phyloP scores from a whole-genome alignment of 2,113 vertebrate species.

The Cariama cristata region DNA sequence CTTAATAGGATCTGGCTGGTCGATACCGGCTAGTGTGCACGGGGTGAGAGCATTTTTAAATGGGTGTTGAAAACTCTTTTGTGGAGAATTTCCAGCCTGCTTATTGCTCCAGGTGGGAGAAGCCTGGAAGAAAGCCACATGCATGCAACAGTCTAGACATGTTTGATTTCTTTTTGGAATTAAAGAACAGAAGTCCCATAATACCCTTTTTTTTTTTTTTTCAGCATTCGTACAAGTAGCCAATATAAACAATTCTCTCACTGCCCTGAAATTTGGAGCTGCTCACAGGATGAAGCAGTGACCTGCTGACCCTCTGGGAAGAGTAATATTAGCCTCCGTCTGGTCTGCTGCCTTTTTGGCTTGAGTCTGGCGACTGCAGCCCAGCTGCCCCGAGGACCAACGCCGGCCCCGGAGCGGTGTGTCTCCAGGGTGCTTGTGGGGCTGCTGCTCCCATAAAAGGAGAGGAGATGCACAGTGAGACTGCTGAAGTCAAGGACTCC shows the following conservation, averaged over 20 bases:
- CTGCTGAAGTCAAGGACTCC: not conserved
- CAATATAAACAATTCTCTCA: slow-evolving; percentile 74
- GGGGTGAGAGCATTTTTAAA: slow-evolving; percentile 7
- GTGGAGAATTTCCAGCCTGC: slow-evolving; percentile 51
- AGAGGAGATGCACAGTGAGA: not conserved
- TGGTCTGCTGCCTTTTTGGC: slow-evolving; percentile 47
- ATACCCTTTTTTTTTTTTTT: not conserved
- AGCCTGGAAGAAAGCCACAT: slow-evolving; percentile 67
- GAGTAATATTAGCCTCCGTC: slow-evolving; percentile 31
- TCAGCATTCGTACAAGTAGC: slow-evolving; percentile 26
- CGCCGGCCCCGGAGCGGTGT: fast-evolving
- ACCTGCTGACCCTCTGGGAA: slow-evolving; percentile 60
- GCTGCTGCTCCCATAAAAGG: not conserved
- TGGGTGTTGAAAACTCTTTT: slow-evolving; percentile 34
- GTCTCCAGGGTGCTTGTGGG: not conserved
- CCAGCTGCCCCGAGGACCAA: not conserved
- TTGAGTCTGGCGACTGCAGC: not conserved
- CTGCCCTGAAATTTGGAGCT: slow-evolving; percentile 58
- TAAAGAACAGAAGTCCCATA: slow-evolving; percentile 65
- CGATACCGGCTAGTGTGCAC: not conserved
- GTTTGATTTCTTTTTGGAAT: slow-evolving; percentile 62
- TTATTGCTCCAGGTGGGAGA: slow-evolving; percentile 68
- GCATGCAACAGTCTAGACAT: slow-evolving; percentile 57
- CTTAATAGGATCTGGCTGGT: slow-evolving; percentile 3
- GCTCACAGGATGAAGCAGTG: slow-evolving; percentile 51